phyloP scores from a whole-genome alignment of 35 echinoderm and acorn worm species.

The Strongylocentrotus purpuratus region DNA sequence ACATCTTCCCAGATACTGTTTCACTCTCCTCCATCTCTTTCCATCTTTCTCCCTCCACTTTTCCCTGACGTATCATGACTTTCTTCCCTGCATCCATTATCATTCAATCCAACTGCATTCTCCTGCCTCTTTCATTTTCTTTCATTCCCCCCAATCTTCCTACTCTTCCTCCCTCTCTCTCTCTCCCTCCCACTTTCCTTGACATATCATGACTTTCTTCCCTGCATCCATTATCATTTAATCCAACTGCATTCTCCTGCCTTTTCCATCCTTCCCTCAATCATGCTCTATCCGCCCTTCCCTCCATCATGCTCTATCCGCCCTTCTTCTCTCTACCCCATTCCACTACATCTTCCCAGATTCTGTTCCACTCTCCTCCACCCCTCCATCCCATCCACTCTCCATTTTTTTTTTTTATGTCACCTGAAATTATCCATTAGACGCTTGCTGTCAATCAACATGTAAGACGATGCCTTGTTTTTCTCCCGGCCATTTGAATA shows the following conservation, averaged over 20 bases:
- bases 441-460: constrained; percentile 32
- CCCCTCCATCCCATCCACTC: background rate
- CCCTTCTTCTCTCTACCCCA: background rate
- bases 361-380: background rate
- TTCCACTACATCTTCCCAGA: background rate
- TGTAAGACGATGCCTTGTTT: constrained; percentile 20
- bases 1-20: background rate
- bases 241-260: no score
- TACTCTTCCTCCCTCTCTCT: background rate
- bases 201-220: no score
- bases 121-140: background rate
- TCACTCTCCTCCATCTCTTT: background rate
- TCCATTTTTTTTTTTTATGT: constrained; percentile 23
- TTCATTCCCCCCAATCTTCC: no score
- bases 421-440: constrained; percentile 52
- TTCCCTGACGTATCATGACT: background rate
- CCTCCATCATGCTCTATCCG: background rate
- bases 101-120: no score
- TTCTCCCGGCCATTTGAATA: constrained; percentile 38
- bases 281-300: background rate
- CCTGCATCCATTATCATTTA: no score
- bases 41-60: background rate
- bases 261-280: background rate
- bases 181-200: background rate
- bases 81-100: no score